A percentile compares a stretch with the other conserved stretches of the same genome.
Evolutionary conservation across 2,888 invertebrate species (phyloP).

Genomic region (Acholoe squamosa): DNA sequence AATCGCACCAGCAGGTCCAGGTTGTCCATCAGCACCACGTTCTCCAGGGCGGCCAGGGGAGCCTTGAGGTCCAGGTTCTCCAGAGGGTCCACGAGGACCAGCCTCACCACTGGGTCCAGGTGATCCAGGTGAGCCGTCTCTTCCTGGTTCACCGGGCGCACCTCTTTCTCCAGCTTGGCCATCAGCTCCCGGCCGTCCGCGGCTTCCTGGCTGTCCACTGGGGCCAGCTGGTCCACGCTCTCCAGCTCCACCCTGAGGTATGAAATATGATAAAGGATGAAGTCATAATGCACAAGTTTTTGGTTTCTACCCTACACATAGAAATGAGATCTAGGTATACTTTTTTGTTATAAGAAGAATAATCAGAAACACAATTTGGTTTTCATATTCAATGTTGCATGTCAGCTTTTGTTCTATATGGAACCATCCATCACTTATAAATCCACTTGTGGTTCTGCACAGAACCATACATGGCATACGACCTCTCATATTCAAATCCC

Average conservation of each 20-base stretch:
- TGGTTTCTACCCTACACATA: too few species aligned
- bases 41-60: slow-evolving; percentile 56
- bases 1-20: slow-evolving; percentile 12
- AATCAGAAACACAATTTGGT: too few species aligned
- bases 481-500: too few species aligned
- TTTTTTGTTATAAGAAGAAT: too few species aligned
- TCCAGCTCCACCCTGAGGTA: slow-evolving; percentile 65
- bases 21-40: slow-evolving; percentile 61
- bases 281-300: background rate
- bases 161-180: slow-evolving; percentile 70
- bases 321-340: background rate
- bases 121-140: slow-evolving; percentile 65
- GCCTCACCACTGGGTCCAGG: slow-evolving; percentile 2
- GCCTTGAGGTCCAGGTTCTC: slow-evolving; percentile 55
- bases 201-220: slow-evolving; percentile 4
- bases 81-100: slow-evolving; percentile 25
- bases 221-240: slow-evolving; percentile 61
- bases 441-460: too few species aligned
- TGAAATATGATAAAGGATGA: background rate
- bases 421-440: too few species aligned
- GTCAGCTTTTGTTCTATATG: too few species aligned
- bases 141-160: slow-evolving; percentile 62
- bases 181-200: slow-evolving; percentile 75
- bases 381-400: too few species aligned
- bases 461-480: too few species aligned